Base-by-base conservation (phyloP, 2,888 invertebrate genomes). In the Ichneumoninae sp. region DNA sequence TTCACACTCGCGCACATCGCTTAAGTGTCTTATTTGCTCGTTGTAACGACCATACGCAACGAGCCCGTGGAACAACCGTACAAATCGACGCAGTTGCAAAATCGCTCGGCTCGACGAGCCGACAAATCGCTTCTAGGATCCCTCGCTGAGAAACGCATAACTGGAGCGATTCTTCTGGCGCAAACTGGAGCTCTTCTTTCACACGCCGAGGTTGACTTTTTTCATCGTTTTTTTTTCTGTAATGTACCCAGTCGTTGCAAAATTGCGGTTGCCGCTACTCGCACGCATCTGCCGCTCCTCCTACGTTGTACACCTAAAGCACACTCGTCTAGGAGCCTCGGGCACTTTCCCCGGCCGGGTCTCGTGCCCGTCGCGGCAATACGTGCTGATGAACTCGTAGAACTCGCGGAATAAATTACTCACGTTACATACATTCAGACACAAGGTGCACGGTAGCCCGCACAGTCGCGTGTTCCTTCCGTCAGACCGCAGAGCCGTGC, bases 261-360 rank as follows among this genome's bases (percentile, higher is more conserved):
- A 90, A 92, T 89, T 90, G 83, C 88, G 81, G 87, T 74, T 68
- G 54, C 69, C 63, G 63, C 86, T 86, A 89, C 83, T 91, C 90
- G 90, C 91, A 91, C 90, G 88, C 88, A 57, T 57, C 57, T 10
- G 10, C 57, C 4, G 26, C 57, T 90, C 88, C 86, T 87, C 81
- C 75, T 57, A 26, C 26, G 26, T 13, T 4, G 26, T 57, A 10
- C 57, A 22, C 4, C 26, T 26, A 13, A 57, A 57, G 57, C 26
- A 26, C 26, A 22, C 57, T 22, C 57, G 57, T 57, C 57, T 57
- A 22, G 57, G 10, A 26, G 57, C 57, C 57, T 10, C 57, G 57
- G 57, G 57, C 57, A 57, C 57, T 57, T 57, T 57, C 57, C 57
- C 57, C 57, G 22, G 26, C 26, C 7, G 13, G 26, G 26, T 10